Base-by-base conservation (phyloP, 2,888 invertebrate genomes). In the Anorthoa munda region DNA sequence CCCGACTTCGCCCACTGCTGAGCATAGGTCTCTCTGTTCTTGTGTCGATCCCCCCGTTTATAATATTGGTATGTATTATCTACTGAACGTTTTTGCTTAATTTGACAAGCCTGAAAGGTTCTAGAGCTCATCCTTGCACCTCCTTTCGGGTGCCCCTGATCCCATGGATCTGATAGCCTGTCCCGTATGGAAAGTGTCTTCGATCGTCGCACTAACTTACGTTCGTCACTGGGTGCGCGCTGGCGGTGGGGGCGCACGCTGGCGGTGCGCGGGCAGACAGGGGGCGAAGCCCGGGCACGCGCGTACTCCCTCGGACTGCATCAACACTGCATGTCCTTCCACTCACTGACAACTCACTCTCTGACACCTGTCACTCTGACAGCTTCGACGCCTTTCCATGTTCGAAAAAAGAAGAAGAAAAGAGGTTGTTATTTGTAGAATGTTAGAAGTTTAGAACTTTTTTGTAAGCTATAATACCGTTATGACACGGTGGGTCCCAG, bases 271-370 rank as follows among this genome's bases (percentile, higher is more conserved):
- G 59, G 31, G 50, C 60, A 50, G 23, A 46, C 4, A 74, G 58
- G 7, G 76, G 75, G 80, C 76, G 75, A 39, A 56, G 75, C 81
- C 80, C 56, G 75, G 75, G 75, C 82, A 55, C 79, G 48, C 72
- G 53, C 75, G 73, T 17, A 17, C n/a, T 81, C 45, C 76, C 76
- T 74, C 66, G 51, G 56, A 76, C 76, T 81, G 80, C 79, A 76
- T 75, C 53, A 79, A 72, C 72, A 72, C 59, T 48, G 79, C 71
- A 48, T 46, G 26, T 56, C 60, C 63, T 51, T 61, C 51, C 64
- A 66, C 79, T 50, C 39, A 79, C 53, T 73, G 48, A 79, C 46
- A 45, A 72, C 60, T 31, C 12, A 4, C 60, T 73, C 53, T 45
- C 39, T 55, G 74, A 50, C 79, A 73, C 0, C 48, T 45, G 60